Base-by-base conservation (phyloP, 23 tunicate genomes). In the Halocynthia aurantium region DNA sequence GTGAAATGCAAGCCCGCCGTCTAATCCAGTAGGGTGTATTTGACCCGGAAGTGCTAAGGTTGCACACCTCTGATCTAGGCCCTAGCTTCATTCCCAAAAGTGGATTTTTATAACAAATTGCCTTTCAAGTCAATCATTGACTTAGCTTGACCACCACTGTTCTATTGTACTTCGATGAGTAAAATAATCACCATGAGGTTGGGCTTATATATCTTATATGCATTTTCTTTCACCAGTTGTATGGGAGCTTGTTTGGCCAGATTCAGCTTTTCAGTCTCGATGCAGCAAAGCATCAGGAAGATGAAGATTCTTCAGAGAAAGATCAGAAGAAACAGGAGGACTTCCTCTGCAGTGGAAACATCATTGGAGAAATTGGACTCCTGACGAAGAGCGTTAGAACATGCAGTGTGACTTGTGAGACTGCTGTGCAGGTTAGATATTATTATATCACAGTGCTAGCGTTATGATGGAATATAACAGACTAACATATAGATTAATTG, bases 311-410 rank as follows among this genome's bases (percentile, higher is more conserved):
- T 13, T 74, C 57, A 10, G 22, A n/a, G 2, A 8, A 62, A n/a
- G 78, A 63, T 8, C n/a, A 22, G 8, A 44, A 13, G 61, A 80
- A 87, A 22, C 70, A 82, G 51, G 86, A 89, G 63, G 89, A 89
- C 55, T 84, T 85, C 71, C 68, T 85, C 72, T 81, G 91, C 52
- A 71, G 93, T 8, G 97, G 97, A 44, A 82, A 85, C 56, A 81
- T 91, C 13, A 50, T 91, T 18, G 97, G 97, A 10, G 91, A 91
- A 31, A 72, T 91, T 57, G 97, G 92, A 10, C 77, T 91, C 31
- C 77, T 91, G 55, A 91, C 97, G 6, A 57, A 57, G 2, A 54
- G 78, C 6, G 54, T 65, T 13, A 22, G 91, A 50, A 85, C 81
- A 5, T 79, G 85, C 55, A 85, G 81, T 49, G 82, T 91, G 50